Base-by-base conservation (phyloP, 2,888 invertebrate genomes). In the Callinectes sapidus region DNA sequence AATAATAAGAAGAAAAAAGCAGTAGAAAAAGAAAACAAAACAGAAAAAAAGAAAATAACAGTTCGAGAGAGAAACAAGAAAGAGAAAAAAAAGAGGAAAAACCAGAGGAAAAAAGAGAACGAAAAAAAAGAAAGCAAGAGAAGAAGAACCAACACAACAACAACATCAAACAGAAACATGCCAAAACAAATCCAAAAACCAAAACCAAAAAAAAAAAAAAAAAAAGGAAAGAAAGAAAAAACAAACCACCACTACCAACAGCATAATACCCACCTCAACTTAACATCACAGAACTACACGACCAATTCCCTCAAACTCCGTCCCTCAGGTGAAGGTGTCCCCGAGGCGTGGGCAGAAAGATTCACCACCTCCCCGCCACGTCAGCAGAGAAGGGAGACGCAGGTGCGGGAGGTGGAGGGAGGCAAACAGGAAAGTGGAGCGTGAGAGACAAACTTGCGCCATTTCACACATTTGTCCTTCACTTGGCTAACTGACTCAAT, bases 401-500 rank as follows among this genome's bases (percentile, higher is more conserved):
- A 71, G 71, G 71, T 35, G 81, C 81, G 13, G 16, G 81, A 81
- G 32, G 32, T 35, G 35, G 35, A 81, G 35, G 5, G 35, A 81
- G 35, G 5, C 81, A 81, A 81, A 81, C 81, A 81, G 81, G 81
- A 81, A 81, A 81, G 35, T 81, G 81, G 81, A 16, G 18, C 35
- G 18, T 16, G 81, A 35, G 81, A 81, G 81, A 81, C 81, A 81
- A 81, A 81, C 81, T 81, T 81, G 14, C 32, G 35, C 81, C 32
- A 35, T 81, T 81, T 81, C 81, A 81, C 81, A 35, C 35, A 81
- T 81, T 81, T 81, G 81, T 81, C 35, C 35, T 14, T 18, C 81
- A 81, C 81, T 81, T 81, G 81, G 35, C 18, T 14, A 16, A 1
- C 35, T 81, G 35, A 81, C 81, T 18, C 35, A 81, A 81, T 81